phyloP scores from a whole-genome alignment of 2,888 invertebrate genomes.

The Ophion slaviceki region DNA sequence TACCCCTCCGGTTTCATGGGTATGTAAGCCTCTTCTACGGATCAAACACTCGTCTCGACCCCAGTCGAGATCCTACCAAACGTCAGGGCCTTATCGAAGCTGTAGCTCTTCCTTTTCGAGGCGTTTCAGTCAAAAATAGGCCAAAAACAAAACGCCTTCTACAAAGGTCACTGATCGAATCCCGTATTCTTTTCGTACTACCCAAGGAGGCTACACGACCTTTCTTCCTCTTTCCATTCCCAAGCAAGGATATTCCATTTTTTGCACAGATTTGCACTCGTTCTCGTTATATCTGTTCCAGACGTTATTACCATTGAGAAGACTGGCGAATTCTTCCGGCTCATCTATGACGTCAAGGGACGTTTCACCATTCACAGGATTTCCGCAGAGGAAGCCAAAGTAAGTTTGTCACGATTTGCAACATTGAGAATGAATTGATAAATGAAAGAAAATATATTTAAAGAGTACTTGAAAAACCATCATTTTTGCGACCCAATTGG shows the following conservation, averaged over 20 bases:
- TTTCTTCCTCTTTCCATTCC: neutral
- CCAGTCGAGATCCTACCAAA: neutral
- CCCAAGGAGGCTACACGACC: constrained; percentile 84
- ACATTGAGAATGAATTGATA: neutral
- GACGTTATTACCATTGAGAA: constrained; percentile 99
- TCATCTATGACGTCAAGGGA: constrained; percentile 99
- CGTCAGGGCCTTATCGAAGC: constrained; percentile 77
- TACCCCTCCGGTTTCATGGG: constrained; percentile 99
- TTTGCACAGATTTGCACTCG: neutral
- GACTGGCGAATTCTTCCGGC: constrained; percentile 98
- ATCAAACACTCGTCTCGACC: neutral
- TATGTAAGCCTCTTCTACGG: constrained; percentile 79
- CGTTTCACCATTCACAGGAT: constrained; percentile 99
- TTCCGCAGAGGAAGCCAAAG: constrained; percentile 98
- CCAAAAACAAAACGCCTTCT: constrained; percentile 82
- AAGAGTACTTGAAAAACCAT: neutral
- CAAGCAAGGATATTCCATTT: neutral
- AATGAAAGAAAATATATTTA: neutral
- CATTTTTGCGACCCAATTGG: neutral
- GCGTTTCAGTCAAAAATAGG: constrained; percentile 83
- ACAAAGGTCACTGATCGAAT: constrained; percentile 84
- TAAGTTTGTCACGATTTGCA: constrained; percentile 81
- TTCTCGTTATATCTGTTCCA: constrained; percentile 83
- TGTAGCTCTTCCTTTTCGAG: constrained; percentile 68
- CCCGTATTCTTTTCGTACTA: constrained; percentile 84